Evolutionary conservation across 2,888 invertebrate species (phyloP), one percentile per base, ranked within the genome.

Genomic region (Melanargia galathea): DNA sequence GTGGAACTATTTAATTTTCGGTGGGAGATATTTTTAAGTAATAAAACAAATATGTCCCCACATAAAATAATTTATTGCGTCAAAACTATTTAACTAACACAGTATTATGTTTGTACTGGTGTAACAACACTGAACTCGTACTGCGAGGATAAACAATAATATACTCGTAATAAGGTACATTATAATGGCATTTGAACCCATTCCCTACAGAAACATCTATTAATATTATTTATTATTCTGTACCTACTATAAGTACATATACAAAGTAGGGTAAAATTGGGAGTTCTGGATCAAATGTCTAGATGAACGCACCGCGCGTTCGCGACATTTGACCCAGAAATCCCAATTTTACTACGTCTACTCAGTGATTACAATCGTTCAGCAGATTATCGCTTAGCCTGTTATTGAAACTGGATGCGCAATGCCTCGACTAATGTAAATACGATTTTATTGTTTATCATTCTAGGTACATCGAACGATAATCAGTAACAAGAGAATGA

Each of bases 91-190:
- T 55, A 57, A 60, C 66, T 66, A 58, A 61, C 11, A 63, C 40
- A 57, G 40, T n/a, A 52, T 57, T 43, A 26, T 30, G 8, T 63
- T 66, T 66, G 66, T 66, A 66, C 66, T 66, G 22, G 46, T 57
- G 58, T 57, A 63, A 54, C 60, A 60, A 63, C 48, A 60, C 48
- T 54, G 46, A 55, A 38, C 30, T 54, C 59, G 57, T 22, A 54
- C 43, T 51, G 65, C 49, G 55, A 62, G 24, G 8, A 40, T 54
- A 51, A 49, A 40, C 43, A 48, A 48, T 43, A 26, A 18, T 59
- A 54, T n/a, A n/a, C n/a, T n/a, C n/a, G 40, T 16, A 52, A 16
- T 33, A 16, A 33, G 51, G 48, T 48, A n/a, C 48, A 24, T n/a
- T 20, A 40, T 30, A 59, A 56, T 60, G 54, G 43, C 58, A 59